Percentiles rank a stretch among this genome's conserved stretches.
Evolutionary conservation across 2,888 invertebrate species (phyloP).

Genomic region (Allolobophora icterica): DNA sequence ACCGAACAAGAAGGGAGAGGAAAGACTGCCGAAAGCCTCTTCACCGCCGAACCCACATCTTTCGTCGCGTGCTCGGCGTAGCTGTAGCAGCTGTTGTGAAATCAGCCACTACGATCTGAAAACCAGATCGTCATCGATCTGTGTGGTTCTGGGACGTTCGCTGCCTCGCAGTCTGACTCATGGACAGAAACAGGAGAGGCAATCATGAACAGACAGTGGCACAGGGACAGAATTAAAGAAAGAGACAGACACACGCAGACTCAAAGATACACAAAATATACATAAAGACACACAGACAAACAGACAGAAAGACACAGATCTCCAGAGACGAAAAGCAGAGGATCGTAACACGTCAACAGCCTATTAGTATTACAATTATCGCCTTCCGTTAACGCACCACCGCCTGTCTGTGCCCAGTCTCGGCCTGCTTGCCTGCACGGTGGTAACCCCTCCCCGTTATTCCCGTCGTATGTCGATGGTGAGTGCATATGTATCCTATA

Average conservation of each 20-base stretch:
- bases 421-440: not conserved
- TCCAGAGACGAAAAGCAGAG: no score
- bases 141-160: not conserved
- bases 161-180: not conserved
- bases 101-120: not conserved
- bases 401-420: not conserved
- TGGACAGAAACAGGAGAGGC: not conserved
- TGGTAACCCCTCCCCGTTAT: no score
- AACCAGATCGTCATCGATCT: not conserved
- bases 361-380: not conserved
- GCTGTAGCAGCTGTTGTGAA: conserved; percentile 12
- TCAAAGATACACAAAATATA: no score
- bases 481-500: no score
- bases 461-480: no score
- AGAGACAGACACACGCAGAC: not conserved
- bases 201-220: not conserved
- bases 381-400: not conserved
- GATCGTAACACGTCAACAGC: not conserved
- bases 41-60: not conserved
- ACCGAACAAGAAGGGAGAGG: not conserved
- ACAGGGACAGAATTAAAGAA: not conserved
- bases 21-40: no score
- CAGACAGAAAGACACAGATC: not conserved
- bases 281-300: no score
- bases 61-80: not conserved